A percentile compares a stretch with the other conserved stretches of the same genome.
Conservation (phyloP, 1,140 invertebrate species). For the Halictus rubicundus region DNA sequence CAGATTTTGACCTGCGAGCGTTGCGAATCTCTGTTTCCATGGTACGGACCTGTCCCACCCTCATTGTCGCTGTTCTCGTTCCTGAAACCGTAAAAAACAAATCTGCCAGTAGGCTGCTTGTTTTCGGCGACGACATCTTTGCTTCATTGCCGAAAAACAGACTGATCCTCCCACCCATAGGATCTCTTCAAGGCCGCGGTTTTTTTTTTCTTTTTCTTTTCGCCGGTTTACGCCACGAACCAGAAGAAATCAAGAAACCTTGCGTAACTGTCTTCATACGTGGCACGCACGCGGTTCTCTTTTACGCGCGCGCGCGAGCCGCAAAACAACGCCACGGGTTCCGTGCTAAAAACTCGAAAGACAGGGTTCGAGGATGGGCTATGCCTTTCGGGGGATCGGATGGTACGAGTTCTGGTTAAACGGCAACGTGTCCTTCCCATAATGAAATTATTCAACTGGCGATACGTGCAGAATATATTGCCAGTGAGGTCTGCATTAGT, state of each 20-base stretch:
- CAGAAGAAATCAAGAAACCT: constrained; percentile 26
- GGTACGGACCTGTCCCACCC: too few species aligned
- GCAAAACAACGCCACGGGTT: constrained; percentile 19
- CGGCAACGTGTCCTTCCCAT: background rate
- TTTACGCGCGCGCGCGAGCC: constrained; percentile 11
- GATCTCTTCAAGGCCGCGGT: constrained; percentile 4
- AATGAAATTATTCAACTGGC: background rate
- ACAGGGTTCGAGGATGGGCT: constrained; percentile 14
- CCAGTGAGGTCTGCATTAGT: background rate
- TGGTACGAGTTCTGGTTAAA: background rate
- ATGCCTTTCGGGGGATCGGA: background rate
- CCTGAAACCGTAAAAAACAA: constrained; percentile 5
- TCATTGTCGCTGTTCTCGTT: constrained; percentile 9
- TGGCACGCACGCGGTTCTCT: constrained; percentile 20
- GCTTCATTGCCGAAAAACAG: background rate
- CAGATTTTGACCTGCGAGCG: constrained; percentile 54
- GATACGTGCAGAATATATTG: background rate
- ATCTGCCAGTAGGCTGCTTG: background rate
- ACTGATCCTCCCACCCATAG: background rate
- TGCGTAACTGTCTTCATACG: constrained; percentile 43
- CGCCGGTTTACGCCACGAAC: constrained; percentile 6
- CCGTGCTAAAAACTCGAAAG: constrained; percentile 34
- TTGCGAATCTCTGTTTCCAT: constrained; percentile 41
- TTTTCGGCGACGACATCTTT: background rate
- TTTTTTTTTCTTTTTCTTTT: too few species aligned